phyloP scores from a whole-genome alignment of 2,113 vertebrate species.

The Lampris megalopsis region DNA sequence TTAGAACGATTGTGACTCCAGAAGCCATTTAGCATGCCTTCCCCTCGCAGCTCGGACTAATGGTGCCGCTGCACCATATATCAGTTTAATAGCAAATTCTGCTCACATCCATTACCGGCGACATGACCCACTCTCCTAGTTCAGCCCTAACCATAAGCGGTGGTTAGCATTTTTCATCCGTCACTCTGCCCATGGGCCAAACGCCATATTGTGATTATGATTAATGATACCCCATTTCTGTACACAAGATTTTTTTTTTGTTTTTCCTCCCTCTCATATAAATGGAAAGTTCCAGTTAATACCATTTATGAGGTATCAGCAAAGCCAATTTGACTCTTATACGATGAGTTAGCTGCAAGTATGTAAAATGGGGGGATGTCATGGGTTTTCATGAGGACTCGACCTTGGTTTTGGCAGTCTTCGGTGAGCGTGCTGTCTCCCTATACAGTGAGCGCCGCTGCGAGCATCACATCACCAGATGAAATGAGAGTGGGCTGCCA shows the following conservation, averaged over 20 bases:
- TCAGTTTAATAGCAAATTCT: conserved; percentile 57
- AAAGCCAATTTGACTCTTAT: conserved; percentile 31
- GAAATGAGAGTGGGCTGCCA: not conserved
- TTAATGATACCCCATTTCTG: conserved; percentile 58
- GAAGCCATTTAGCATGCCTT: conserved; percentile 46
- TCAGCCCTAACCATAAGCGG: conserved; percentile 48
- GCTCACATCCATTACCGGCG: conserved; percentile 50
- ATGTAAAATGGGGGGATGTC: conserved; percentile 9
- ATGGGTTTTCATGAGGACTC: not conserved
- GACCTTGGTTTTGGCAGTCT: conserved; percentile 10
- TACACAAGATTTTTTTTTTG: conserved; percentile 51
- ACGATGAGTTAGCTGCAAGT: conserved; percentile 24
- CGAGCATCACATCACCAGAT: conserved; percentile 7
- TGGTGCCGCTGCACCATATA: conserved; percentile 31
- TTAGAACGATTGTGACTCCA: conserved; percentile 25
- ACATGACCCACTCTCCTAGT: conserved; percentile 49
- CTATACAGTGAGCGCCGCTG: not conserved
- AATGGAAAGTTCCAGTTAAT: conserved; percentile 49
- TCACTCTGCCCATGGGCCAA: conserved; percentile 51
- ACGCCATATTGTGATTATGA: conserved; percentile 62
- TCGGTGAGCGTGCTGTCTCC: not conserved
- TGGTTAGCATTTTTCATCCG: conserved; percentile 57
- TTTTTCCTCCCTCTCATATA: conserved; percentile 61
- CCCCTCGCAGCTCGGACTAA: conserved; percentile 9
- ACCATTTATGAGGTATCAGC: conserved; percentile 50